Conservation (phyloP, 2,888 invertebrate genomes). For the Eueremaeus valkanovi region DNA sequence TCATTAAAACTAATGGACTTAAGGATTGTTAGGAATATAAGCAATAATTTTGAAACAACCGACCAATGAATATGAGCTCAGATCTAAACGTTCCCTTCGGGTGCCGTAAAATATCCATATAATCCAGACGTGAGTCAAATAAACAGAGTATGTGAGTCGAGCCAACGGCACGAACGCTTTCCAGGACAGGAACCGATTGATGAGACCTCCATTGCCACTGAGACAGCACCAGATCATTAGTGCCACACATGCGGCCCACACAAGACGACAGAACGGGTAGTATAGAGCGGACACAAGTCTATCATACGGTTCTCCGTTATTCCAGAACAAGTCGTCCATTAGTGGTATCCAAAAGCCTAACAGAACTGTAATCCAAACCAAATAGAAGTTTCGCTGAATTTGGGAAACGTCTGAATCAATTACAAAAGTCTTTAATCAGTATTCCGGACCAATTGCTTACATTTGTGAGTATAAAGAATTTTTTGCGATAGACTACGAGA, state of each 20-base stretch:
- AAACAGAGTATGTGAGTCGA: constrained; percentile 41
- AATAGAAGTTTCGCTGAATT: not conserved
- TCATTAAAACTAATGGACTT: no score
- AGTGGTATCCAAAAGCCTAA: not conserved
- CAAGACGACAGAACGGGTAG: not conserved
- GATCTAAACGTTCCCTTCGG: constrained; percentile 24
- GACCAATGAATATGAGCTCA: not conserved
- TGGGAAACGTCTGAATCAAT: not conserved
- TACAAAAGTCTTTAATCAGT: not conserved
- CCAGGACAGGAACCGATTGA: constrained; percentile 40
- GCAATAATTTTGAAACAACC: not conserved
- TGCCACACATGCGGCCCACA: not conserved
- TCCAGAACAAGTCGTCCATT: constrained; percentile 1
- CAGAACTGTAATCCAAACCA: not conserved
- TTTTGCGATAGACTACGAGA: not conserved
- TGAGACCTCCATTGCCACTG: constrained; percentile 38
- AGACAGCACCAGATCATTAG: not conserved
- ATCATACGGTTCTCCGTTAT: not conserved
- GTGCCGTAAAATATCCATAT: constrained; percentile 39
- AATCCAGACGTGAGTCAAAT: constrained; percentile 42
- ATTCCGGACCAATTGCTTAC: not conserved
- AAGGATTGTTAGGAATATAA: no score
- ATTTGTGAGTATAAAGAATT: not conserved
- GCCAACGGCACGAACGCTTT: constrained; percentile 40
- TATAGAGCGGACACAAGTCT: not conserved